Evolutionary conservation across 2,113 vertebrate species (phyloP).

Genomic region (Dunckerocampus dactyliophorus): DNA sequence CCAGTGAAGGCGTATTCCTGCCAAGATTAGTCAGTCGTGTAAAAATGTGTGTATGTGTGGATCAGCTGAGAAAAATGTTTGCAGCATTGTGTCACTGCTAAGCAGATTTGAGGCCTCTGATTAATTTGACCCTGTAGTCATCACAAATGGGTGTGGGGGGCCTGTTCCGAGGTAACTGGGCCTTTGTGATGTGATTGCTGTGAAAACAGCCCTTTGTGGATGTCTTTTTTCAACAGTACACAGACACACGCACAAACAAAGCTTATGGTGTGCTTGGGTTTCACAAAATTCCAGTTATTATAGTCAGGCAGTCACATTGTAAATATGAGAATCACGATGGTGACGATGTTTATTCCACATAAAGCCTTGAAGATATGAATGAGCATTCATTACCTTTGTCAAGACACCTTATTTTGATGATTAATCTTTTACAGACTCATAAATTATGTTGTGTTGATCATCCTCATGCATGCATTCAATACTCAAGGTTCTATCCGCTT

Average conservation of each 20-base stretch:
- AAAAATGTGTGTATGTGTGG: constrained; percentile 9
- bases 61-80: constrained; percentile 24
- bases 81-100: constrained; percentile 30
- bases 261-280: constrained; percentile 10
- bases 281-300: constrained; percentile 13
- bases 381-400: no score
- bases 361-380: no score
- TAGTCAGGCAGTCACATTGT: constrained; percentile 24
- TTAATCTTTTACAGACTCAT: neutral
- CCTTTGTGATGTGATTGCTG: constrained; percentile 10
- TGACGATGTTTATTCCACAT: neutral
- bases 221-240: constrained; percentile 9
- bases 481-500: neutral
- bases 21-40: constrained; percentile 9
- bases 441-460: neutral
- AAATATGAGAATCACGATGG: constrained; percentile 18
- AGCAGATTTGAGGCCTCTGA: constrained; percentile 16
- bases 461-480: neutral
- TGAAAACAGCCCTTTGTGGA: constrained; percentile 27
- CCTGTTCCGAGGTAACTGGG: constrained; percentile 33
- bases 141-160: constrained; percentile 31
- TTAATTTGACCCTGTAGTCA: constrained; percentile 29
- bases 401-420: no score
- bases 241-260: neutral
- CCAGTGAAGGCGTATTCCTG: constrained; percentile 4